Evolutionary conservation across 92 coral and sea anemone species (phyloP), one percentile per base, ranked within the genome.

Genomic region (Heteractis magnifica): DNA sequence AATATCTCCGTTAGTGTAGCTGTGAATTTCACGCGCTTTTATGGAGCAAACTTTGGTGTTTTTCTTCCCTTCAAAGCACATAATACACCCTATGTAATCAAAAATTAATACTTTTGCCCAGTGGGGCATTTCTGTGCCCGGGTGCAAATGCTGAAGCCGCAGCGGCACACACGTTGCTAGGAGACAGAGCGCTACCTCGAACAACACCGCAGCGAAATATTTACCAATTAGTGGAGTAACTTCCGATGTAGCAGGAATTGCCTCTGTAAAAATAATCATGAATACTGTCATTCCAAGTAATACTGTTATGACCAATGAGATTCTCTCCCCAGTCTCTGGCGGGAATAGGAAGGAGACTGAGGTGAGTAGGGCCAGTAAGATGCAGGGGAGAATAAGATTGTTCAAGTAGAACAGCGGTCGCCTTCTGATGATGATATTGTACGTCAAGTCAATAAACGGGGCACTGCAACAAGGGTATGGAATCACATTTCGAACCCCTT

Each of bases 321-420:
- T 94, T 78, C 99, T 84, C 77, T 96, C 99, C 52, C 99, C 99
- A 50, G 99, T 92, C 84, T 96, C 97, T 51, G 99, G 99, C 76
- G 99, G 99, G 56, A 96, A 92, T 51, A 94, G 84, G 81, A 96
- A 96, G 7, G 99, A 90, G 10, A 87, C 82, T 23, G 91, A 90
- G 19, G 98, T 95, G 50, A 96, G 87, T 51, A 90, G 85, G 50
- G 94, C 99, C 76, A 96, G 86, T 55, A 96, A 87, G 14, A 96
- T 77, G 65, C 99, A 96, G 3, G 99, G 99, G 5, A 96, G 76
- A 65, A 96, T 88, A 71, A 96, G 83, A 26, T 96, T 96, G 87
- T 94, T 96, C 64, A 96, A 12, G 85, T 94, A 96, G 77, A 92
- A 96, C 18, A 96, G 72, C 65, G 94, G 92, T 0, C 98, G 87